phyloP scores from a whole-genome alignment of 2,113 vertebrate genomes.

The Ciconia stormi region DNA sequence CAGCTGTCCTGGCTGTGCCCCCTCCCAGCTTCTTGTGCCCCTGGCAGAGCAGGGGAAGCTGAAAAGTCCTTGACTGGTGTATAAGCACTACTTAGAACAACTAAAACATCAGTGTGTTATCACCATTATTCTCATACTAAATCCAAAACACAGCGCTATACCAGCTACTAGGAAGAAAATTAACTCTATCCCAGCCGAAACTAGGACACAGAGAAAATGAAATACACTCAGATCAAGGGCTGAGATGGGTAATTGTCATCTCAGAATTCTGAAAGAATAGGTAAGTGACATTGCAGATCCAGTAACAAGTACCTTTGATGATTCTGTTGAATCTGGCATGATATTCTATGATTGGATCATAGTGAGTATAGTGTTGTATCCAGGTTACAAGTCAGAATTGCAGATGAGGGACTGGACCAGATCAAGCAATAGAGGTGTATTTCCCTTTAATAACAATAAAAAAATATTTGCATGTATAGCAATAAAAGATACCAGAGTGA shows the following conservation, averaged over 20 bases:
- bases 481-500: neutral
- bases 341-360: neutral
- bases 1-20: too few species aligned
- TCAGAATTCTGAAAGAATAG: neutral
- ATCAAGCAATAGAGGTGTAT: neutral
- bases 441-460: neutral
- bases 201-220: neutral
- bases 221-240: neutral
- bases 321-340: neutral
- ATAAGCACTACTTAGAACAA: too few species aligned
- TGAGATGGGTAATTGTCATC: neutral
- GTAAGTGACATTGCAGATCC: neutral
- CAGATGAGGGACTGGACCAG: neutral
- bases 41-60: too few species aligned
- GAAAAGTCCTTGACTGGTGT: too few species aligned
- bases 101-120: too few species aligned
- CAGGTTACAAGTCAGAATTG: neutral
- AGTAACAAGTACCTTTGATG: neutral
- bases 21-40: too few species aligned
- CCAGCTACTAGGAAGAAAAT: too few species aligned
- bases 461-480: neutral
- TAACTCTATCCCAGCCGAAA: too few species aligned
- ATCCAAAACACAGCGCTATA: too few species aligned
- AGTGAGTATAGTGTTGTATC: neutral
- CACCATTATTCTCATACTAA: too few species aligned